A percentile compares a stretch with the other conserved stretches of the same genome.
Evolutionary conservation across 2,113 vertebrate species (phyloP).

Genomic region (Mola mola): DNA sequence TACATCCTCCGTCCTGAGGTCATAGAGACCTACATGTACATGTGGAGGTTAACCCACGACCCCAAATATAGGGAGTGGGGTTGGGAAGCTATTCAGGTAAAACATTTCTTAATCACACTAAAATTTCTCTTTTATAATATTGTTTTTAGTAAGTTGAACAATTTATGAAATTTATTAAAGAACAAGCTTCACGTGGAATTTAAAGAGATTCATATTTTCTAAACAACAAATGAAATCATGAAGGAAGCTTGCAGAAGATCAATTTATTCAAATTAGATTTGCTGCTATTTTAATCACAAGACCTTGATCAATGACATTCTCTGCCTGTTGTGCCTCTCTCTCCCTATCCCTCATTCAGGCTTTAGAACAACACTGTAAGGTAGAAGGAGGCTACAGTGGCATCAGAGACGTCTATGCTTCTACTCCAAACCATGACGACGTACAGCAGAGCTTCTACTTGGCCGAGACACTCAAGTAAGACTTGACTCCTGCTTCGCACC

Average conservation of each 20-base stretch:
- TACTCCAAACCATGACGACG: slow-evolving; percentile 89
- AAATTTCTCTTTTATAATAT: no score
- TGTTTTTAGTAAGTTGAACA: no score
- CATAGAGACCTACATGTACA: slow-evolving; percentile 98
- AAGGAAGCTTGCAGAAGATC: slow-evolving; percentile 19
- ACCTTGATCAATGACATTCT: slow-evolving; percentile 6
- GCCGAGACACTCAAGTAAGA: slow-evolving; percentile 98
- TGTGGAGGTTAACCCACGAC: slow-evolving; percentile 98
- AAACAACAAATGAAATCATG: no score
- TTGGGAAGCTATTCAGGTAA: slow-evolving; percentile 96
- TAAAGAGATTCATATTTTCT: no score
- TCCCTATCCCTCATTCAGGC: slow-evolving; percentile 80
- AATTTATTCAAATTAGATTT: slow-evolving; percentile 5
- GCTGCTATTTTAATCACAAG: slow-evolving; percentile 13
- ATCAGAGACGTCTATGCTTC: slow-evolving; percentile 90
- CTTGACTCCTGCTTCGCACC: no score
- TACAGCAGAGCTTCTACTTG: slow-evolving; percentile 97
- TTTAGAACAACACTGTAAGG: slow-evolving; percentile 90
- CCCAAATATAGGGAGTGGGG: slow-evolving; percentile 98
- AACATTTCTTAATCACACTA: no score
- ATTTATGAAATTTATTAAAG: no score
- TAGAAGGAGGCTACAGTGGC: slow-evolving; percentile 93
- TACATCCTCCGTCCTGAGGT: slow-evolving; percentile 97
- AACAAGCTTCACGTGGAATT: no score
- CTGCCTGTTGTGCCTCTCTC: not conserved